Evolutionary conservation across 2,888 invertebrate species (phyloP).

Genomic region (Julus scandinavius): DNA sequence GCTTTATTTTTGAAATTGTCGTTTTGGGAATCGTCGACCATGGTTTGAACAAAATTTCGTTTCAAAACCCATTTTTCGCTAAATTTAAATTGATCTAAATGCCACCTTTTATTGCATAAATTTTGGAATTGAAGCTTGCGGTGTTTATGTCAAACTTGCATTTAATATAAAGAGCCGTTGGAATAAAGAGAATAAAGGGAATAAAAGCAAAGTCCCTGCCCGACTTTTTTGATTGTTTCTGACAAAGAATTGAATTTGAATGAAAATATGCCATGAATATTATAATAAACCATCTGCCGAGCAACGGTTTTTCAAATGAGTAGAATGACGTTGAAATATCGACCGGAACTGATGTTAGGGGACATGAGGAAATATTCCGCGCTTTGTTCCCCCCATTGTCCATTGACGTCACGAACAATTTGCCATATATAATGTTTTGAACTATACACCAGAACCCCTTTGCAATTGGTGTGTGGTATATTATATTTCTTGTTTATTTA

Average conservation of each 20-base stretch:
- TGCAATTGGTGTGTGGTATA: too few relatives aligned
- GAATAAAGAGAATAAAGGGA: neutral
- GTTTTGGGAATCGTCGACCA: too few relatives aligned
- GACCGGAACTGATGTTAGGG: neutral
- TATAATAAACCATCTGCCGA: slow-evolving; percentile 39
- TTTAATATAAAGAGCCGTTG: neutral
- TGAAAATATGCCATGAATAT: slow-evolving; percentile 29
- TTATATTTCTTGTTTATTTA: too few relatives aligned
- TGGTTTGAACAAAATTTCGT: too few relatives aligned
- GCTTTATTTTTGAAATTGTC: too few relatives aligned
- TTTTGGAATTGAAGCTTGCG: neutral
- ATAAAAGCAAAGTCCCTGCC: neutral
- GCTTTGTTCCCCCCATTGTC: neutral
- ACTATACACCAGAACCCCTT: too few relatives aligned
- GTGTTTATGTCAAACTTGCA: neutral
- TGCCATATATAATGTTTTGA: too few relatives aligned
- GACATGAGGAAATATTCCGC: neutral
- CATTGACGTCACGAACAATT: neutral
- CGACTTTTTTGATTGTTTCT: slow-evolving; percentile 17
- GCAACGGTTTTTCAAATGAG: slow-evolving; percentile 17
- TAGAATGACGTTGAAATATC: slow-evolving; percentile 20
- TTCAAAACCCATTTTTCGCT: neutral
- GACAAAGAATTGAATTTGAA: slow-evolving; percentile 34
- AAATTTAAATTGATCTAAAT: neutral
- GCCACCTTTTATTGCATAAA: neutral